Conservation (phyloP, 2,113 vertebrate species). For the Stigmatopora nigra region DNA sequence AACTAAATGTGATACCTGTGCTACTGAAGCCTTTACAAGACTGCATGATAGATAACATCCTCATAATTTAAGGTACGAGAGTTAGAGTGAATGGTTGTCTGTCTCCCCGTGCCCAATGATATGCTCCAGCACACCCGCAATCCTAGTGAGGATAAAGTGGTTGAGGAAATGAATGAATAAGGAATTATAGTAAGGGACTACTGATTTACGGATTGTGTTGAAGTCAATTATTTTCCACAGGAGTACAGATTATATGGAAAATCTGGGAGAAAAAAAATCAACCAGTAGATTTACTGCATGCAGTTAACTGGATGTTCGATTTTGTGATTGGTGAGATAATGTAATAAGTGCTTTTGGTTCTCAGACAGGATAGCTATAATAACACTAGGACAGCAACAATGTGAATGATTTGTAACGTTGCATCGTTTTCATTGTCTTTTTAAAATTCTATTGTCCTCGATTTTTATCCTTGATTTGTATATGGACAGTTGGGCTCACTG, state of each 20-base stretch:
- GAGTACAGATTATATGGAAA: constrained; percentile 19
- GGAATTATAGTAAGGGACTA: too few species aligned
- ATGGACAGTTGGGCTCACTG: constrained; percentile 1
- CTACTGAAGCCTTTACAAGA: not conserved
- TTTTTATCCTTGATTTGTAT: constrained; percentile 12
- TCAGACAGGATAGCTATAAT: constrained; percentile 23
- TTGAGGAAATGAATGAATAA: too few species aligned
- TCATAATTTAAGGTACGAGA: too few species aligned
- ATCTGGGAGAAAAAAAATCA: constrained; percentile 23
- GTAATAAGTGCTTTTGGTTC: constrained; percentile 19
- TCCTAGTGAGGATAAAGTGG: too few species aligned
- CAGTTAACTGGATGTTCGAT: constrained; percentile 22
- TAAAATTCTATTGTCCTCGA: not conserved
- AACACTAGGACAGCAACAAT: constrained; percentile 5
- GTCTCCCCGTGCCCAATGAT: too few species aligned
- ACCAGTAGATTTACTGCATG: constrained; percentile 10
- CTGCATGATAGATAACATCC: not conserved
- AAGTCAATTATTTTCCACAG: constrained; percentile 1
- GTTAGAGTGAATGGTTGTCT: too few species aligned
- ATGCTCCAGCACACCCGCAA: too few species aligned
- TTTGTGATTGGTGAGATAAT: constrained; percentile 17
- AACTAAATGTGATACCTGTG: constrained; percentile 9
- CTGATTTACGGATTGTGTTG: too few species aligned
- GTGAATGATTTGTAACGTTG: constrained; percentile 6
- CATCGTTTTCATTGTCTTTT: not conserved